Evolutionary conservation across 2,113 vertebrate genomes (phyloP), one percentile per base, ranked within the genome.

Genomic region (Nycticorax nycticorax): DNA sequence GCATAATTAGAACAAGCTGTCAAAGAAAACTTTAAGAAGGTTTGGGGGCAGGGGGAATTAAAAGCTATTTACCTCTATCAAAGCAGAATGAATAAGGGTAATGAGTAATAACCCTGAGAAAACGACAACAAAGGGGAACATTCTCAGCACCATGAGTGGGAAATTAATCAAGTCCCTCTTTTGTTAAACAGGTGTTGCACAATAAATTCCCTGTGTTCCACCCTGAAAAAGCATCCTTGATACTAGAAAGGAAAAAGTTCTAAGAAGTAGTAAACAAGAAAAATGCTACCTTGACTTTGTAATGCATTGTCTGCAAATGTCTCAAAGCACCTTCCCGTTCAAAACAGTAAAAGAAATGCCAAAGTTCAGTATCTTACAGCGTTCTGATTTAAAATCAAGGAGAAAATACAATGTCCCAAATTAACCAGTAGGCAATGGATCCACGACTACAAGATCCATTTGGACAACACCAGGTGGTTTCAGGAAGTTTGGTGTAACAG

Each of bases 101-200:
- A 97, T 97, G 97, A 97, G 92, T 96, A 96, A 96, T 96, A 97
- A 97, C 95, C 95, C 94, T 94, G 91, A 95, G 95, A 97, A 97
- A 97, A 95, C 93, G 92, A 95, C 93, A 96, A 96, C 95, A 96
- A 97, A 95, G 83, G 91, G 81, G 95, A 96, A 92, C 93, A 91
- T 92, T 94, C 89, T 93, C 80, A 94, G 93, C 89, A 93, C 96
- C 81, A 87, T 77, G 95, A 96, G 92, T 80, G 91, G 93, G 96
- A 96, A 96, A 96, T 97, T 96, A 97, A 97, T 97, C 90, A 96
- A 96, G 81, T 96, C 90, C 80, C 74, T 92, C 94, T 95, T 93
- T 95, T 96, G 93, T 95, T 93, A 94, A 89, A 90, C 96, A 97
- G 93, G 94, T 97, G 95, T 94, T 97, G 84, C 73, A 95, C 97